These are phyloP conservation scores for Paraplagusia blochii DNA, from an alignment of 2,113 vertebrate species.

Conservation along the genomic window DNA sequence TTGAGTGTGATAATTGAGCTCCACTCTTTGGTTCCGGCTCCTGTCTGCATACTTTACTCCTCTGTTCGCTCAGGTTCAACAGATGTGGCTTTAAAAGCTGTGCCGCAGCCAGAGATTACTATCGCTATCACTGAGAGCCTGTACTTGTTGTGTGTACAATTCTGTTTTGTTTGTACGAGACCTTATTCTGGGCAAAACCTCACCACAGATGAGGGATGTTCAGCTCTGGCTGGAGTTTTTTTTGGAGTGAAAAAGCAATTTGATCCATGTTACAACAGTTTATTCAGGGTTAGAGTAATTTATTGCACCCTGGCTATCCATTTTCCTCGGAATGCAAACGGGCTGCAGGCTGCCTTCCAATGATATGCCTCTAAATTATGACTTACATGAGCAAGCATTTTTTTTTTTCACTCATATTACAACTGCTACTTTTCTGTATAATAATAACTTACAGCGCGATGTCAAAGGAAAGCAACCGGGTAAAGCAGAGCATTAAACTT, in stretches of 20 bases:
- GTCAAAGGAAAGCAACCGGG: neutral
- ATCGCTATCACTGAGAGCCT: slow-evolving; percentile 48
- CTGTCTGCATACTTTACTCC: slow-evolving; percentile 33
- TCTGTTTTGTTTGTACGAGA: slow-evolving; percentile 48
- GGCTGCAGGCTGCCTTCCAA: slow-evolving; percentile 34
- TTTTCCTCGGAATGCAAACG: slow-evolving; percentile 56
- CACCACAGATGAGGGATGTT: slow-evolving; percentile 42
- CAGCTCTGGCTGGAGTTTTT: slow-evolving; percentile 23
- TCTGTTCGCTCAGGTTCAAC: slow-evolving; percentile 52
- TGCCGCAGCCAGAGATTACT: slow-evolving; percentile 50
- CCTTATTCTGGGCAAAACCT: slow-evolving; percentile 27
- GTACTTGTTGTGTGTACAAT: slow-evolving; percentile 26
- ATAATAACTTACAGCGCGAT: slow-evolving; percentile 9
- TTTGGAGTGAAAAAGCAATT: slow-evolving; percentile 50
- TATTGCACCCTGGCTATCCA: slow-evolving; percentile 50
- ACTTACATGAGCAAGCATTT: slow-evolving; percentile 30
- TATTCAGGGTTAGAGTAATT: slow-evolving; percentile 50
- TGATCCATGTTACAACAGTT: slow-evolving; percentile 56
- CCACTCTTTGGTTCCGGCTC: slow-evolving; percentile 24
- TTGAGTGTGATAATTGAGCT: slow-evolving; percentile 21
- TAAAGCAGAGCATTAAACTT: neutral
- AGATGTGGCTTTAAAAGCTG: slow-evolving; percentile 56
- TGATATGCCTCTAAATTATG: slow-evolving; percentile 50
- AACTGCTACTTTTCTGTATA: slow-evolving; percentile 16
- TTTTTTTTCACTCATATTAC: slow-evolving; percentile 2